These are phyloP conservation scores for Sciurus vulgaris DNA, from an alignment of 2,797 vertebrate genomes.

Conservation along the genomic window DNA sequence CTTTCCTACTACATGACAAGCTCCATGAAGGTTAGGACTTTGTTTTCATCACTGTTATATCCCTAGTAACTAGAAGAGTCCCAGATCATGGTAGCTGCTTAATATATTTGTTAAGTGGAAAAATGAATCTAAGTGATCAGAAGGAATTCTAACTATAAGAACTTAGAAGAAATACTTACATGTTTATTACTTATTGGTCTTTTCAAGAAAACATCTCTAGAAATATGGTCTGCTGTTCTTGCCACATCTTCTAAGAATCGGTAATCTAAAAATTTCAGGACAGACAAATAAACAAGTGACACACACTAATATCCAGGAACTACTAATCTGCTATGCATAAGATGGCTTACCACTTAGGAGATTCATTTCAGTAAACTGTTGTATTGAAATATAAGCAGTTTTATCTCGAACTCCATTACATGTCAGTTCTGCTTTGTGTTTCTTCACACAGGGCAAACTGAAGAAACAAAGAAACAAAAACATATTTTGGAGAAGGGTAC, in stretches of 20 bases:
- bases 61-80: neutral
- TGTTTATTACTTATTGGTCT: slow-evolving; percentile 84
- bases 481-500: neutral
- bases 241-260: slow-evolving; percentile 96
- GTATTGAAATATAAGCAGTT: slow-evolving; percentile 92
- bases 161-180: slow-evolving; percentile 84
- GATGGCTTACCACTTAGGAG: slow-evolving; percentile 93
- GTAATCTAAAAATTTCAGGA: slow-evolving; percentile 91
- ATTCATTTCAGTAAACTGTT: slow-evolving; percentile 94
- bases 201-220: slow-evolving; percentile 89
- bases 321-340: neutral
- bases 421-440: slow-evolving; percentile 91
- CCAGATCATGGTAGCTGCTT: neutral
- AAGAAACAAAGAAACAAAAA: slow-evolving; percentile 73
- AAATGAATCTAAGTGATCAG: slow-evolving; percentile 2
- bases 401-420: slow-evolving; percentile 95
- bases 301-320: neutral
- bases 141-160: slow-evolving; percentile 47
- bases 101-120: neutral
- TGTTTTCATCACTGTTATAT: neutral
- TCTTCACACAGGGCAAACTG: slow-evolving; percentile 95
- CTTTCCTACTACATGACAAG: neutral
- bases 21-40: neutral
- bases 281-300: slow-evolving; percentile 43
- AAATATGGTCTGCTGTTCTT: slow-evolving; percentile 92